These are phyloP conservation scores for Leucoptera coffeella DNA, from an alignment of 2,888 invertebrate species.

Conservation along the genomic window DNA sequence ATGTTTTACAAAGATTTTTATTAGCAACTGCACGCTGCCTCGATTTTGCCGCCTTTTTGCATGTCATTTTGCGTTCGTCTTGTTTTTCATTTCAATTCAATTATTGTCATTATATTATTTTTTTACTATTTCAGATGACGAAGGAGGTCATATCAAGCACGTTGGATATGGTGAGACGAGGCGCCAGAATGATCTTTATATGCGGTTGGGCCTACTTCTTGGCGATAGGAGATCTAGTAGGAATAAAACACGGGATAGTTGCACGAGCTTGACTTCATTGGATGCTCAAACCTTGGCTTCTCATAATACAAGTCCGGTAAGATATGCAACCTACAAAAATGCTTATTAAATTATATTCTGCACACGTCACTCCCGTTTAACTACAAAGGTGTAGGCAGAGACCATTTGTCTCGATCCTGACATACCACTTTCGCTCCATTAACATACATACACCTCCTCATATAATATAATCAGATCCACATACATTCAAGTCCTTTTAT, in stretches of 20 bases:
- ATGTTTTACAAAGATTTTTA: no score
- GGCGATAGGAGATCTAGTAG: slow-evolving; percentile 59
- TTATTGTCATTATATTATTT: slow-evolving; percentile 4
- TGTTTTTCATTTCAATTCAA: slow-evolving; percentile 2
- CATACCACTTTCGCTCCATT: no score
- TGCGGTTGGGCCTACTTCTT: slow-evolving; percentile 73
- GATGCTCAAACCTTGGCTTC: slow-evolving; percentile 66
- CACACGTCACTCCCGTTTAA: no score
- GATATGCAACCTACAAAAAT: slow-evolving; percentile 8
- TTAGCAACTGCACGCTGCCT: no score
- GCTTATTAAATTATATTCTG: no score
- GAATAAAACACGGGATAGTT: slow-evolving; percentile 40
- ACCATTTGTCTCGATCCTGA: no score
- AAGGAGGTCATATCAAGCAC: slow-evolving; percentile 64
- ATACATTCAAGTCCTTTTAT: no score
- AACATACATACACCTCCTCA: no score
- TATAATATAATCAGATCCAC: no score
- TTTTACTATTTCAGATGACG: slow-evolving; percentile 55
- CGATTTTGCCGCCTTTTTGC: background rate
- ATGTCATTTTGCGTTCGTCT: background rate
- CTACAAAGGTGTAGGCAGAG: no score
- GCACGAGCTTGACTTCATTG: slow-evolving; percentile 51
- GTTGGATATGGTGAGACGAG: slow-evolving; percentile 27
- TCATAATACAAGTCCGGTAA: slow-evolving; percentile 75
- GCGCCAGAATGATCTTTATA: slow-evolving; percentile 70